Conservation (phyloP, 2,888 invertebrate species). For the Tribolium freemani region DNA sequence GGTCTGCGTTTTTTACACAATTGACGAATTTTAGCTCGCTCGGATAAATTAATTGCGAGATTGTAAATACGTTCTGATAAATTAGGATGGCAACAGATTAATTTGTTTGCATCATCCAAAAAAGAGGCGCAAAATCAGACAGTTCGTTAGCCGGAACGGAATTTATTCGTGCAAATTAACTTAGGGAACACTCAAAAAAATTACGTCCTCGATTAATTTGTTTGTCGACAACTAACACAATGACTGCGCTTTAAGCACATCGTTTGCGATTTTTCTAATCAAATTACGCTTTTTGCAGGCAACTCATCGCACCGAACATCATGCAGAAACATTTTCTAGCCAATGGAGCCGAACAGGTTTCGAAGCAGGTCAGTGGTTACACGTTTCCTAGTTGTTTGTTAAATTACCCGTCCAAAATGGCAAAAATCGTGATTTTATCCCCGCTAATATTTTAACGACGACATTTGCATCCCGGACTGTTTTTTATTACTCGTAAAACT, state of each 20-base stretch:
- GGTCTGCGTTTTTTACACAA: constrained; percentile 5
- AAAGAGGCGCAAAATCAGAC: constrained; percentile 42
- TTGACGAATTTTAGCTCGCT: constrained; percentile 19
- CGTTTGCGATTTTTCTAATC: constrained; percentile 21
- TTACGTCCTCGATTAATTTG: constrained; percentile 34
- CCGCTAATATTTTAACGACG: constrained; percentile 38
- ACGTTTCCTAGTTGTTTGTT: constrained; percentile 6
- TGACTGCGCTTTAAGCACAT: constrained; percentile 16
- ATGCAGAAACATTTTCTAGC: constrained; percentile 91
- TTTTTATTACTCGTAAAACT: constrained; percentile 33
- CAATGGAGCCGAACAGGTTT: constrained; percentile 86
- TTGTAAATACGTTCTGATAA: constrained; percentile 55
- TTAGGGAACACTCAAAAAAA: constrained; percentile 38
- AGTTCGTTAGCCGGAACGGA: constrained; percentile 39
- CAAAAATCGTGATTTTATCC: constrained; percentile 18
- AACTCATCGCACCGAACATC: constrained; percentile 93
- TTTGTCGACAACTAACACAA: constrained; percentile 21
- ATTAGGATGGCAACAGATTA: constrained; percentile 53
- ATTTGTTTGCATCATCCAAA: constrained; percentile 48
- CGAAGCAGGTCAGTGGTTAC: constrained; percentile 78
- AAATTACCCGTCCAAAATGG: constrained; percentile 33
- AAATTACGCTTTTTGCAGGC: constrained; percentile 74
- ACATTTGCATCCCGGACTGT: constrained; percentile 21
- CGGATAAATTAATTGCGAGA: constrained; percentile 55
- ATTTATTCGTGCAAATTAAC: constrained; percentile 39